Conservation (phyloP, 2,797 vertebrate species). For the Phoeniculus purpureus region DNA sequence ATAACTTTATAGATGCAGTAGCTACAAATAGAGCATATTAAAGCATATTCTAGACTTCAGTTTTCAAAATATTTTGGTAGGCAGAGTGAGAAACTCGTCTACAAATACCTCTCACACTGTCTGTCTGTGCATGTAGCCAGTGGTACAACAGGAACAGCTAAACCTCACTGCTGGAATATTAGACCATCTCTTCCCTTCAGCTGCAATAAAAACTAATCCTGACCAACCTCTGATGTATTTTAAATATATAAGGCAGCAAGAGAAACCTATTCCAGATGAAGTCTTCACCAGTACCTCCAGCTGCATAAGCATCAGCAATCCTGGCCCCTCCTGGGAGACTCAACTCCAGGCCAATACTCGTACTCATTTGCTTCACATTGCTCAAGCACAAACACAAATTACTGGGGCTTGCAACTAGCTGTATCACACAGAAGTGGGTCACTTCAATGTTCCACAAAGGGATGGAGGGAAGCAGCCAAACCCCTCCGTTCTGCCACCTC, state of each 20-base stretch:
- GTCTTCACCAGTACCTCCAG: background rate
- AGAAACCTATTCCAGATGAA: background rate
- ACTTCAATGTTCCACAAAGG: background rate
- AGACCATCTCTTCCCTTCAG: background rate
- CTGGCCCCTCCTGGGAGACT: background rate
- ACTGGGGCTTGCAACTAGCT: background rate
- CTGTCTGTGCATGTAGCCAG: background rate
- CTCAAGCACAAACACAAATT: background rate
- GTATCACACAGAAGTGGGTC: background rate
- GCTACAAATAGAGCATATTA: background rate
- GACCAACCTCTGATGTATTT: background rate
- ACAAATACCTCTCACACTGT: background rate
- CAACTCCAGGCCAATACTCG: background rate
- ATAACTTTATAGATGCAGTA: background rate
- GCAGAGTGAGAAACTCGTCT: background rate
- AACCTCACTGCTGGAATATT: background rate
- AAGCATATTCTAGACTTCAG: background rate
- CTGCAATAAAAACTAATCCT: background rate
- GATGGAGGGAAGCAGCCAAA: background rate
- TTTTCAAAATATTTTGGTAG: background rate
- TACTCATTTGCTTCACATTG: background rate
- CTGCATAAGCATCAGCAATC: background rate
- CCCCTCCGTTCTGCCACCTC: background rate
- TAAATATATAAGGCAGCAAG: background rate
- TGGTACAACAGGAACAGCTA: background rate